Base-by-base conservation (phyloP, 2,888 invertebrate genomes). In the Amiota communis region DNA sequence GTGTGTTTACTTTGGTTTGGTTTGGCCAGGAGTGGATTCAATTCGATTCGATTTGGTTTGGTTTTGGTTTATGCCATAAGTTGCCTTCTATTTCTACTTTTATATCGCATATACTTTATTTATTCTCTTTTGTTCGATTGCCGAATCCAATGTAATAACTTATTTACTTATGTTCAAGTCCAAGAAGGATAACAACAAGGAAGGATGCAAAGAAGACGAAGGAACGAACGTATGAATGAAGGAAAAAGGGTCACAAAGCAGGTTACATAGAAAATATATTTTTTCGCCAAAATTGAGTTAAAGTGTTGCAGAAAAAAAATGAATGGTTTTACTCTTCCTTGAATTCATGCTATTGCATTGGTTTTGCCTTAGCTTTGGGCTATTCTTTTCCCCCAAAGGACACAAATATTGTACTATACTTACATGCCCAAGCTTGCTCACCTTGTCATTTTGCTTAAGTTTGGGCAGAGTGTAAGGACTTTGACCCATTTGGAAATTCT, bases 401-500 rank as follows among this genome's bases (percentile, higher is more conserved):
- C 2, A 36, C 36, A 36, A 36, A 36, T 51, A 51, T 10, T 51
- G 51, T 51, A n/a, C 8, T 4, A 51, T 8, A 20, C 6, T 2
- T 2, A 36, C 36, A 59, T 15, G 59, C 23, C 23, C 11, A 59
- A 12, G 20, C 17, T 57, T n/a, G 20, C 63, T 36, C 63, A 63
- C 63, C 63, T 63, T 63, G 63, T 63, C 63, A 63, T 63, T 63
- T 36, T 36, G n/a, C 13, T 63, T 46, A 46, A 46, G 13, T 63
- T 17, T 46, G 36, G 3, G 23, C 46, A 13, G 6, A 46, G 13
- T 11, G n/a, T 12, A 61, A 17, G 17, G 13, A 63, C 68, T 68
- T 68, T 51, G 68, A 53, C 68, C 68, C 53, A n/a, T 20, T 53
- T 51, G 71, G 71, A 61, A 51, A 71, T 71, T 74, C 67, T 61